These are phyloP conservation scores for Heliothis subflexa DNA, from an alignment of 1,140 invertebrate species.

Conservation along the genomic window DNA sequence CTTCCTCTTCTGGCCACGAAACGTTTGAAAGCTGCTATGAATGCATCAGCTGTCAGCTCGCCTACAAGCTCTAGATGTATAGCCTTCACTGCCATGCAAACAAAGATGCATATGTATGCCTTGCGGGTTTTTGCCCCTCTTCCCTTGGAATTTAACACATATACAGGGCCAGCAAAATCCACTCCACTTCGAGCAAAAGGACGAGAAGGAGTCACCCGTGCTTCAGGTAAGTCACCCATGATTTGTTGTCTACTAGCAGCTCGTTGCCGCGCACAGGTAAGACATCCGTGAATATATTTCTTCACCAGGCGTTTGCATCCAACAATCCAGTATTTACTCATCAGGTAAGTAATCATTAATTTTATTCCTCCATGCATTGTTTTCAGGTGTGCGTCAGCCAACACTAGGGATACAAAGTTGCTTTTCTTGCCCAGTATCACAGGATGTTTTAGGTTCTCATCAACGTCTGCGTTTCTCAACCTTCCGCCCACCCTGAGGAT, in stretches of 20 bases:
- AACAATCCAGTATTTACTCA: constrained; percentile 7
- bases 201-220: constrained; percentile 14
- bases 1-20: constrained; percentile 30
- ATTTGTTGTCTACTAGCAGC: constrained; percentile 5
- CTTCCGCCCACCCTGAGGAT: constrained; percentile 4
- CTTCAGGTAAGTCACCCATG: constrained; percentile 12
- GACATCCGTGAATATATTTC: constrained; percentile 3
- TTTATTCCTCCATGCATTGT: constrained; percentile 12
- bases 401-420: neutral
- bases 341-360: neutral
- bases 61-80: constrained; percentile 10
- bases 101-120: constrained; percentile 18
- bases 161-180: constrained; percentile 23
- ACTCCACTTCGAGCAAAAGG: constrained; percentile 22
- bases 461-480: neutral
- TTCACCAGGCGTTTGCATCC: constrained; percentile 9
- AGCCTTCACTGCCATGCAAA: constrained; percentile 9
- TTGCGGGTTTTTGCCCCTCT: constrained; percentile 15
- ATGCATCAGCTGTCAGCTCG: constrained; percentile 20
- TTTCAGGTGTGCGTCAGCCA: constrained; percentile 12
- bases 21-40: constrained; percentile 23
- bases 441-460: constrained; percentile 1
- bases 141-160: constrained; percentile 17
- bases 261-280: constrained; percentile 11
- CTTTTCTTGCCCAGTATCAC: constrained; percentile 9